These are phyloP conservation scores for Molossus molossus DNA, from an alignment of 2,797 vertebrate genomes.

Conservation along the genomic window DNA sequence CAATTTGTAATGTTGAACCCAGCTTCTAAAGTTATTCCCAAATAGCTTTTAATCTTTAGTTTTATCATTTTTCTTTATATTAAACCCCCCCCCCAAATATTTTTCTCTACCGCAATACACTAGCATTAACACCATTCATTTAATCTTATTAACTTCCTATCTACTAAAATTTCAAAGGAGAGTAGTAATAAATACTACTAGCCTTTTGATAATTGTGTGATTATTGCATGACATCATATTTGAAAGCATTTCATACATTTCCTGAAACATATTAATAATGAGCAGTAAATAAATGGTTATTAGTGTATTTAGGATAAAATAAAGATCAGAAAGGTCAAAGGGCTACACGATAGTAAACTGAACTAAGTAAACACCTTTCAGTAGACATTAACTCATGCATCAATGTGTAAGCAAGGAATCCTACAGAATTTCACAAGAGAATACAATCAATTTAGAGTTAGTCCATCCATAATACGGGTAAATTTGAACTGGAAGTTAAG, in stretches of 20 bases:
- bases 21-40: background rate
- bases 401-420: background rate
- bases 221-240: background rate
- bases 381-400: background rate
- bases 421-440: background rate
- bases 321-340: background rate
- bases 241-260: background rate
- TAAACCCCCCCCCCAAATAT: background rate
- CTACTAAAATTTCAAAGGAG: background rate
- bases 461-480: background rate
- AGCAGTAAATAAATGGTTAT: background rate
- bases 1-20: background rate
- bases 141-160: background rate
- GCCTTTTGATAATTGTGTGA: background rate
- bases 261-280: background rate
- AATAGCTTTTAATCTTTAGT: background rate
- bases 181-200: background rate
- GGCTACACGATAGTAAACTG: background rate
- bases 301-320: background rate
- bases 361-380: background rate
- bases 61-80: background rate
- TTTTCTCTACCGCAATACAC: background rate
- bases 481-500: background rate
- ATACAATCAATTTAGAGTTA: background rate
- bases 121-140: background rate